Evolutionary conservation across 2,113 vertebrate genomes (phyloP), one percentile per base, ranked within the genome.

Genomic region (Barbus barbus): DNA sequence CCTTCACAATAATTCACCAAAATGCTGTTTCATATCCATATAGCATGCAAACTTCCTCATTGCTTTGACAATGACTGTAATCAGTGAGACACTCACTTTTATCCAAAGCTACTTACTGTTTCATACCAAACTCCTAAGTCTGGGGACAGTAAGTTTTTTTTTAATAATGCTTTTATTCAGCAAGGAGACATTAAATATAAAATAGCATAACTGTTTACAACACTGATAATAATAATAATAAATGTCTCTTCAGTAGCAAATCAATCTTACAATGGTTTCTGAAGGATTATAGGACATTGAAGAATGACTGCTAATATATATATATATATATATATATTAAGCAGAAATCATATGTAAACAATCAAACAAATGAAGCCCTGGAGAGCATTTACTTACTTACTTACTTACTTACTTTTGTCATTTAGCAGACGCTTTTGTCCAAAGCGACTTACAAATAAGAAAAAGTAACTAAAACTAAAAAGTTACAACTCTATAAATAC

Each of bases 1-100:
- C 79, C 79, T 53, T 46, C 13, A 53, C 65, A 85, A 41, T 63
- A 58, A 22, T n/a, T 36, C 5, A n/a, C n/a, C n/a, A 7, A 33
- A 73, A 78, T 18, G 3, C 31, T 9, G 77, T 87, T 84, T 87
- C 83, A 83, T 69, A 83, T 85, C 80, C 80, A 78, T 69, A 11
- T 79, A 51, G 51, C 13, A 36, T 61, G 44, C 12, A 36, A 48
- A 61, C 69, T 83, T 86, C 85, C 85, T 46, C 82, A 14, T 24
- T 1, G 13, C 76, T 26, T 78, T 9, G 3, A 78, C n/a, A 78
- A 36, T n/a, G 11, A 53, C 28, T 4, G 20, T 1, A 14, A 24
- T 28, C 28, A 28, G 12, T n/a, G 36, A 67, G 28, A 67, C 33
- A 31, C 14, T 63, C 1, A 41, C 31, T 22, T 48, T 60, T 63